These are phyloP conservation scores for Notoglanidium macrostoma DNA, from an alignment of 2,797 vertebrate species.

Conservation along the genomic window DNA sequence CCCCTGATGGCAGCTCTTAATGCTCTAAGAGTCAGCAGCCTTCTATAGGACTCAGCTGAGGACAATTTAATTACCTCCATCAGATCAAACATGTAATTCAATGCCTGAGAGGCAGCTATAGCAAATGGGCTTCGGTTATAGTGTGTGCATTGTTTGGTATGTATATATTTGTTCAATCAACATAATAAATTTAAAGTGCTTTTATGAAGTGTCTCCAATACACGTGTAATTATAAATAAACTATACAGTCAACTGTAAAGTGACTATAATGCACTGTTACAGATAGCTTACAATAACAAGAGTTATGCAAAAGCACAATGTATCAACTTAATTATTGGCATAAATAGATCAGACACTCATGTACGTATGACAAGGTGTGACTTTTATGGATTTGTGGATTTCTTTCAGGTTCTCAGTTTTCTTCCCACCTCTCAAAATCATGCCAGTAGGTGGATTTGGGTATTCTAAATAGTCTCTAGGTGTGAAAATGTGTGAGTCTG, in stretches of 20 bases:
- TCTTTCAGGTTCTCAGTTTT: not conserved
- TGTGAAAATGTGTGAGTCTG: not conserved
- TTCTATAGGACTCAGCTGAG: conserved; percentile 29
- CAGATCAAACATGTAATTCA: conserved; percentile 48
- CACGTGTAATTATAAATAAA: not conserved
- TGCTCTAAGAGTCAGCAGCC: conserved; percentile 31
- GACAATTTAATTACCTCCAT: conserved; percentile 49
- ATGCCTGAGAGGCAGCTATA: conserved; percentile 13
- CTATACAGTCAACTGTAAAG: not conserved
- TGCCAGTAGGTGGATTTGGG: not conserved
- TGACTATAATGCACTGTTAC: not conserved
- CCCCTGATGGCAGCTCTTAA: conserved; percentile 41
- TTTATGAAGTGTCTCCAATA: conserved; percentile 1
- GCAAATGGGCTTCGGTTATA: conserved; percentile 37
- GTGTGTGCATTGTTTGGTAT: conserved; percentile 18
- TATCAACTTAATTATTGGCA: not conserved
- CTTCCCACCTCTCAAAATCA: not conserved
- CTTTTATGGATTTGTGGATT: not conserved
- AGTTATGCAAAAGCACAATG: not conserved
- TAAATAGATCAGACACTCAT: not conserved
- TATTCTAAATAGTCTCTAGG: not conserved
- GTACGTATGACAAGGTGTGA: not conserved
- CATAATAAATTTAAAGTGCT: not conserved
- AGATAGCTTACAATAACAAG: not conserved
- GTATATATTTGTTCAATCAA: conserved; percentile 13